These are phyloP conservation scores for Crematogaster levior DNA, from an alignment of 2,888 invertebrate genomes.

Conservation along the genomic window DNA sequence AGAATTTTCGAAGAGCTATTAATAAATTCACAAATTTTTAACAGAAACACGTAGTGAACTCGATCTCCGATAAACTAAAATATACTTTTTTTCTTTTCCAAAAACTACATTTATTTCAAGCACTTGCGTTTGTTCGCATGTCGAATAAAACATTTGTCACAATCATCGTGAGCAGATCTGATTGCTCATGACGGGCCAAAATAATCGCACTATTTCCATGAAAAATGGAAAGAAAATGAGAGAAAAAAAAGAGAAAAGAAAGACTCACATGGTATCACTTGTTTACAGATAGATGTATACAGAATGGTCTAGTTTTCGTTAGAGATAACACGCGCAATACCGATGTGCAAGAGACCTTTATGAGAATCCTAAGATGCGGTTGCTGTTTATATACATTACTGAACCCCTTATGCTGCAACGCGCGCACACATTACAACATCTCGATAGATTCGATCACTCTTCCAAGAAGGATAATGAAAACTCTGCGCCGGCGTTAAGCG, in stretches of 20 bases:
- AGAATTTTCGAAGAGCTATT: not conserved
- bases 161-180: not conserved
- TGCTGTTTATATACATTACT: slow-evolving; percentile 64
- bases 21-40: not conserved
- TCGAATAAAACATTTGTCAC: not conserved
- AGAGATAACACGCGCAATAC: not conserved
- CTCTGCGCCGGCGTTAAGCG: slow-evolving; percentile 39
- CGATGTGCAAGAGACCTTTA: slow-evolving; percentile 43
- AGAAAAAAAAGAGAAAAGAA: not conserved
- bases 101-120: not conserved
- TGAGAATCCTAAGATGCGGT: not conserved
- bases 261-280: slow-evolving; percentile 60
- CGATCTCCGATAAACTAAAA: not conserved
- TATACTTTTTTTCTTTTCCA: not conserved
- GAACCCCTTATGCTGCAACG: slow-evolving; percentile 45
- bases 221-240: not conserved
- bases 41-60: not conserved
- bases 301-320: not conserved
- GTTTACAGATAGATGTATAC: not conserved
- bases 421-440: slow-evolving; percentile 47
- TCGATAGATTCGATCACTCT: slow-evolving; percentile 24
- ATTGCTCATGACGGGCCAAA: not conserved
- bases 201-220: slow-evolving; percentile 11
- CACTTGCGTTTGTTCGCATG: not conserved
- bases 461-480: slow-evolving; percentile 25